phyloP scores from a whole-genome alignment of 2,888 invertebrate genomes.

The Epinotia demarniana region DNA sequence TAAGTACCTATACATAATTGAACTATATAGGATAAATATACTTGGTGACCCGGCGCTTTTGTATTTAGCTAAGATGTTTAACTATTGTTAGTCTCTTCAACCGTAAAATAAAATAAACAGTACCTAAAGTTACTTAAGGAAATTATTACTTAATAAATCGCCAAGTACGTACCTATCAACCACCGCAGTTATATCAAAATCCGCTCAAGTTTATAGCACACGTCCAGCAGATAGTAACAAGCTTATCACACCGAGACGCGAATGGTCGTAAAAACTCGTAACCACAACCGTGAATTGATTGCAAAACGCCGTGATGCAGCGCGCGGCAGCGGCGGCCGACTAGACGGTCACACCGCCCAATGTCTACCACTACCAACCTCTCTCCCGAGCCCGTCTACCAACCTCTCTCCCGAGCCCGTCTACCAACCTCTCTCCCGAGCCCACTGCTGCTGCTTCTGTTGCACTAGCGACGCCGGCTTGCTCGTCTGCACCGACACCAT shows the following conservation, averaged over 20 bases:
- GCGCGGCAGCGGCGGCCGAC: slow-evolving; percentile 32
- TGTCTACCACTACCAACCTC: slow-evolving; percentile 89
- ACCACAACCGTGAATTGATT: slow-evolving; percentile 64
- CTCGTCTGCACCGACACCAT: slow-evolving; percentile 76
- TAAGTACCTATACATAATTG: no score
- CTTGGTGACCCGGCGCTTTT: no score
- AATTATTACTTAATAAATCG: slow-evolving; percentile 24
- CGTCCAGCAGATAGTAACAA: slow-evolving; percentile 48
- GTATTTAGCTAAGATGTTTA: no score
- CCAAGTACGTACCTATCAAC: slow-evolving; percentile 53
- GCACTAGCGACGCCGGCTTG: slow-evolving; percentile 88
- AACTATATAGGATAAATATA: no score
- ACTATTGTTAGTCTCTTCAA: no score
- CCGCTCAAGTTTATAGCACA: slow-evolving; percentile 52
- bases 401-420: slow-evolving; percentile 95
- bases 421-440: slow-evolving; percentile 94
- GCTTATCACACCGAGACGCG: slow-evolving; percentile 53
- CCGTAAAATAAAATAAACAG: no score
- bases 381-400: slow-evolving; percentile 94
- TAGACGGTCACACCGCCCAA: slow-evolving; percentile 39
- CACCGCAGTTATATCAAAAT: slow-evolving; percentile 47
- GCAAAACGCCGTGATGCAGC: slow-evolving; percentile 58
- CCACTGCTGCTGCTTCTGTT: slow-evolving; percentile 97
- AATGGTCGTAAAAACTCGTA: slow-evolving; percentile 51
- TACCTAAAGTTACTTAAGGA: neutral